phyloP scores from a whole-genome alignment of 2,888 invertebrate species.

The Chalcosyrphus nemorum region DNA sequence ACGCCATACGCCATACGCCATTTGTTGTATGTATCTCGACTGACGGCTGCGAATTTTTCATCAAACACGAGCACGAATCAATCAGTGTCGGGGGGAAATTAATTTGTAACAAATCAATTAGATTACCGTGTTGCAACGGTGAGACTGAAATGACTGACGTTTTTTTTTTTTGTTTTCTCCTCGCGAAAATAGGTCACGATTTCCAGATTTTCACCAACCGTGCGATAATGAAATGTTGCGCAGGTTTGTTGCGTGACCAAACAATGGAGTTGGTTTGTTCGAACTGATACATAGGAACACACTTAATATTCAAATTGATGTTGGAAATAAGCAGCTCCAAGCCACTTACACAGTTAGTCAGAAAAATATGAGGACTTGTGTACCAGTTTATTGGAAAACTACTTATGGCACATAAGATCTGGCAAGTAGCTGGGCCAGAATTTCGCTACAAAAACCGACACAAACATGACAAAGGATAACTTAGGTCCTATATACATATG shows the following conservation, averaged over 20 bases:
- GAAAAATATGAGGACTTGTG: too few species aligned
- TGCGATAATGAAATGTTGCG: neutral
- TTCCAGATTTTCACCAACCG: too few species aligned
- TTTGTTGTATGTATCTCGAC: constrained; percentile 44
- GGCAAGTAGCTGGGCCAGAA: too few species aligned
- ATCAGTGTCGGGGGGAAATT: constrained; percentile 63
- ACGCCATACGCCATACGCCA: neutral
- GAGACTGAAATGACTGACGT: constrained; percentile 15
- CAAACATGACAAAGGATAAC: too few species aligned
- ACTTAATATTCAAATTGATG: too few species aligned
- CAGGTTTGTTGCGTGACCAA: neutral
- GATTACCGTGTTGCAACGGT: constrained; percentile 22
- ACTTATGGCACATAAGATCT: too few species aligned
- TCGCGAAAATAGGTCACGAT: constrained; percentile 16
- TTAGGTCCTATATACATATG: too few species aligned
- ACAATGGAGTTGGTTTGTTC: neutral
- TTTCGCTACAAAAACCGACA: too few species aligned
- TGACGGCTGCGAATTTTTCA: constrained; percentile 62
- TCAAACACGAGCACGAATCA: constrained; percentile 62
- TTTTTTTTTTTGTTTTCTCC: neutral
- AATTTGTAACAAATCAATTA: constrained; percentile 69
- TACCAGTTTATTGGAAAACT: too few species aligned
- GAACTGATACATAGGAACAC: too few species aligned
- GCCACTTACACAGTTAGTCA: too few species aligned
- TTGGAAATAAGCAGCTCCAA: neutral